Evolutionary conservation across 2,113 vertebrate species (phyloP), one percentile per base, ranked within the genome.

Genomic region (Ovis canadensis): DNA sequence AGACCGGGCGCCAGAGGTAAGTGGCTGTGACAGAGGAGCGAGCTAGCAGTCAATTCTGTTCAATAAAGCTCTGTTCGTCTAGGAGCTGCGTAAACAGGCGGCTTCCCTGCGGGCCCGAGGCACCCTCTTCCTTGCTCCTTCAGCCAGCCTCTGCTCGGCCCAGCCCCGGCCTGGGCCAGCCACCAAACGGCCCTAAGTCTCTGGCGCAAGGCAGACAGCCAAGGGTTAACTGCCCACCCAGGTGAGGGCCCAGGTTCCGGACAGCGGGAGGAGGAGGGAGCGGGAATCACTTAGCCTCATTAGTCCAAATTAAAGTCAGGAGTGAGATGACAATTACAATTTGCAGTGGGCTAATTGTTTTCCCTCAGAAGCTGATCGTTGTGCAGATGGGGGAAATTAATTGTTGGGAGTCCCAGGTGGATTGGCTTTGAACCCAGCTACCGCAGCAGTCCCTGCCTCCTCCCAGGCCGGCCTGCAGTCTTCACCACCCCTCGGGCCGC

Each of bases 251-350:
- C 87, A 40, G 90, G 94, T 89, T 83, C 77, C 5, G 60, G 93
- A 88, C 57, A 57, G 93, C 11, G 87, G 59, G 94, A 97, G 84
- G 67, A 71, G 78, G 91, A 97, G 98, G 84, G 86, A 97, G 93
- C 94, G 0, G 11, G 98, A 98, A 98, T 92, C 97, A 97, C 98
- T 99, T 98, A 98, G 98, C 94, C 97, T 99, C 98, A 98, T 99
- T 99, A 99, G 98, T 98, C 86, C 98, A 98, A 99, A 99, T 99
- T 99, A 99, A 98, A 98, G 98, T 98, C 98, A 98, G 98, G 98
- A 99, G 98, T 88, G 98, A 99, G 98, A 98, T 98, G 98, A 99
- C 99, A 99, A 98, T 99, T 98, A 97, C 98, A 98, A 98, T 99
- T 98, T 99, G 98, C 97, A 98, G 90, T 97, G 88, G 67, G 96